Base-by-base conservation (phyloP, 2,888 invertebrate species). In the Molanna angustata region DNA sequence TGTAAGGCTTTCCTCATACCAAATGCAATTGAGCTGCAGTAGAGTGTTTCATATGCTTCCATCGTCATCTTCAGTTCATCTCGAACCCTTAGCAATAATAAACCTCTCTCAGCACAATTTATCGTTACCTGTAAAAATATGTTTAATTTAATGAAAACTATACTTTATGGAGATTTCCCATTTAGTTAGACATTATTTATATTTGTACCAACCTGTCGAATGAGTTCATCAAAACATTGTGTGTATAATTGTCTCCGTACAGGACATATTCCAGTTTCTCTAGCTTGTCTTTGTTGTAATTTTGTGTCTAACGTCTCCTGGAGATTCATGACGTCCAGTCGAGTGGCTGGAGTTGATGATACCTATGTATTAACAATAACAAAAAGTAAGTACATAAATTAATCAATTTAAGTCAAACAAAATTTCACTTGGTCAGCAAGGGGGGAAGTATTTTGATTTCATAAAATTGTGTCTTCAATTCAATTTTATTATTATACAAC, bases 1-100 rank as follows among this genome's bases (percentile, higher is more conserved):
- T 93, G 91, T 51, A 98, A 74, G n/a, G 97, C 94, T 76, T 99
- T 98, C 57, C 97, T 83, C 86, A 98, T 94, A 19, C 96, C 97
- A 68, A 96, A 99, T 1, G 97, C 96, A 46, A 97, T 92, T 49
- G 96, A 94, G 70, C 96, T 96, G 69, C 97, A 97, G 66, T 97
- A 96, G 1, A 99, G 78, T 0, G 94, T 93, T 71, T 96, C 94
- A 67, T 95, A 98, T 0, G 97, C 95, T 64, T 94, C 90, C 74
- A 98, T 88, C 0, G 97, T 96, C 87, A 98, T 95, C 60, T 90
- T 82, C 52, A 97, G 88, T 76, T 99, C 98, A 68, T 99, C 97
- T 17, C 98, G 81, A 3, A 98, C 90, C 62, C 97, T 80, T 47
- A 97, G 74, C 43, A 99, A 73, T 4, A 99, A 73, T n/a, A 98